Evolutionary conservation across 2,113 vertebrate species (phyloP), one percentile per base, ranked within the genome.

Genomic region (Sinocyclocheilus grahami): DNA sequence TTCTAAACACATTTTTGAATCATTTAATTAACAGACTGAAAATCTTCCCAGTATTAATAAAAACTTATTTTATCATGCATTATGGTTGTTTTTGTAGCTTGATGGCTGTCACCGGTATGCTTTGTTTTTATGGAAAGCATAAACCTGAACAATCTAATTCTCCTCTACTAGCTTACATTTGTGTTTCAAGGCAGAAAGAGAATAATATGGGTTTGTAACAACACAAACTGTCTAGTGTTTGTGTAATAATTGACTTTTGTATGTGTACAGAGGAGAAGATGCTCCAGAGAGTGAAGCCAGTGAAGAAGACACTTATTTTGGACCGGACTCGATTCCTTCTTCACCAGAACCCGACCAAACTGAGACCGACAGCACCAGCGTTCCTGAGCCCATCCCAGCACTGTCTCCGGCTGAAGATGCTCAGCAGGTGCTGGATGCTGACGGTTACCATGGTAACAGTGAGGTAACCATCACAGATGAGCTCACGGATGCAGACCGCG

Each of bases 301-400:
- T 12, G 83, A 75, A 27, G 75, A 87, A 18, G 86, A 87, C 69
- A 87, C 75, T 60, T 86, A 85, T 84, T 87, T 86, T 37, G 84
- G 84, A 80, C 80, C 80, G 18, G 80, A 87, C 62, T 7, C n/a
- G 22, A 13, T 48, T 33, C 83, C 89, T 46, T 83, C 86, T 10
- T 71, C 53, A 8, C 37, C 69, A 5, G 33, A 82, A 4, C 10
- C 53, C 48, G 27, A 13, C 74, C 48, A 20, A 16, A 18, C 9
- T 18, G 86, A 89, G 42, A 14, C 22, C 39, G 82, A 87, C 1
- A 37, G 37, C 71, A 1, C 33, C 8, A 10, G 4, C 20, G 7
- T 58, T 20, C 69, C 24, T 51, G 12, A 0, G 0, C 2, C 63
- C 58, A 62, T 62, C 58, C 58, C 58, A 60, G 55, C 18, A 22